phyloP scores from a whole-genome alignment of 2,797 vertebrate species.

The Poeciliopsis infans region DNA sequence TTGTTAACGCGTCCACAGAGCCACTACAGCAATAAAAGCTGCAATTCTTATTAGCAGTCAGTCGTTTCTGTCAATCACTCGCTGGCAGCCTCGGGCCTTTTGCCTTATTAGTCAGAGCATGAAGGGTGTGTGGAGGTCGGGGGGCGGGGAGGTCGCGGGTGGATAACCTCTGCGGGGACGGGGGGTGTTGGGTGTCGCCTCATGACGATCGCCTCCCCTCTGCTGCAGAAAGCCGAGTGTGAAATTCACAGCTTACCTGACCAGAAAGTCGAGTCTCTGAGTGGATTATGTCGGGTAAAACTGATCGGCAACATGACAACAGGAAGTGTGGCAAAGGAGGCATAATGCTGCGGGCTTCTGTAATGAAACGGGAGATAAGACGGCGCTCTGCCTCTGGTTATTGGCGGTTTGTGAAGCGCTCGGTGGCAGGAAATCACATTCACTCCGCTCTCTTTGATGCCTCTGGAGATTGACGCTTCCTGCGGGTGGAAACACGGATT shows the following conservation, averaged over 20 bases:
- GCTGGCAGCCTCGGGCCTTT: conserved; percentile 47
- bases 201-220: conserved; percentile 42
- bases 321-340: conserved; percentile 29
- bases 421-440: conserved; percentile 59
- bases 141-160: conserved; percentile 32
- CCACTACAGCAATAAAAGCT: conserved; percentile 41
- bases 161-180: conserved; percentile 50
- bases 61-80: conserved; percentile 63
- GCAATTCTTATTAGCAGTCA: conserved; percentile 44
- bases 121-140: conserved; percentile 17
- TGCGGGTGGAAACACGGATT: conserved; percentile 47
- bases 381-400: conserved; percentile 50
- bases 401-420: conserved; percentile 50
- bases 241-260: conserved; percentile 35
- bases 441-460: conserved; percentile 57
- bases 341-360: conserved; percentile 31
- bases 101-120: conserved; percentile 60
- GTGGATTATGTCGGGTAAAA: conserved; percentile 28
- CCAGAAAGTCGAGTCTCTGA: conserved; percentile 27
- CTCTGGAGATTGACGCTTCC: conserved; percentile 60
- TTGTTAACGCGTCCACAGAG: background rate
- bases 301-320: conserved; percentile 16
- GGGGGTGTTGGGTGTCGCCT: conserved; percentile 61
- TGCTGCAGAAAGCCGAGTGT: conserved; percentile 18
- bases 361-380: conserved; percentile 65